Conservation (phyloP, 1,140 invertebrate genomes). For the Neodiprion lecontei region DNA sequence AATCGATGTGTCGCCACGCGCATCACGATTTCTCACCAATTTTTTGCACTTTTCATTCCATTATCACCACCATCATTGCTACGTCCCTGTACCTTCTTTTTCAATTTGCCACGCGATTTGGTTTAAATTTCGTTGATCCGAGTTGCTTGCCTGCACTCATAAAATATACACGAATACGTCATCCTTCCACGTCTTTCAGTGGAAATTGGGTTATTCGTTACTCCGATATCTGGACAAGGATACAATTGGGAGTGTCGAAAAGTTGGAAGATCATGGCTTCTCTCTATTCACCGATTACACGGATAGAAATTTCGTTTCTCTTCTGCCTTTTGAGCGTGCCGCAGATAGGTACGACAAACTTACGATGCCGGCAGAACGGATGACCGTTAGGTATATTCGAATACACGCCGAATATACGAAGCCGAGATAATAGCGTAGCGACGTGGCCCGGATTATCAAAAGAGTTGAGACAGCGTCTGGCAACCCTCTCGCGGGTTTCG, state of each 20-base stretch:
- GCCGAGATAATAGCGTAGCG: not conserved
- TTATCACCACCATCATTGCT: too few relatives aligned
- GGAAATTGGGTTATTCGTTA: too few relatives aligned
- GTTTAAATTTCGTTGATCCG: not conserved
- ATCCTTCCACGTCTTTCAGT: too few relatives aligned
- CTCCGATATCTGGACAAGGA: too few relatives aligned
- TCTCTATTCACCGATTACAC: too few relatives aligned
- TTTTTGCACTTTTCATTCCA: not conserved
- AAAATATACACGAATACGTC: too few relatives aligned
- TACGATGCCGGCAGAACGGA: not conserved
- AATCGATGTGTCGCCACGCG: not conserved
- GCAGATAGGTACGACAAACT: not conserved
- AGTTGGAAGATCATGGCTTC: too few relatives aligned
- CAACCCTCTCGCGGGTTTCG: slow-evolving; percentile 36
- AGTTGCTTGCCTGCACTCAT: not conserved
- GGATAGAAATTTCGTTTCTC: not conserved
- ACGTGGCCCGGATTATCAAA: not conserved
- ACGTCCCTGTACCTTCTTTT: not conserved
- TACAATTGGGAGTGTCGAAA: too few relatives aligned
- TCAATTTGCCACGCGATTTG: not conserved
- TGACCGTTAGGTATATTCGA: not conserved
- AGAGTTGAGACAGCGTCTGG: not conserved
- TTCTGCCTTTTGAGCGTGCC: not conserved
- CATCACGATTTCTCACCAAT: not conserved
- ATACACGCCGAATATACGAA: not conserved